Evolutionary conservation across 2,888 invertebrate genomes (phyloP), one percentile per base, ranked within the genome.

Genomic region (Heteromurus nitidus): DNA sequence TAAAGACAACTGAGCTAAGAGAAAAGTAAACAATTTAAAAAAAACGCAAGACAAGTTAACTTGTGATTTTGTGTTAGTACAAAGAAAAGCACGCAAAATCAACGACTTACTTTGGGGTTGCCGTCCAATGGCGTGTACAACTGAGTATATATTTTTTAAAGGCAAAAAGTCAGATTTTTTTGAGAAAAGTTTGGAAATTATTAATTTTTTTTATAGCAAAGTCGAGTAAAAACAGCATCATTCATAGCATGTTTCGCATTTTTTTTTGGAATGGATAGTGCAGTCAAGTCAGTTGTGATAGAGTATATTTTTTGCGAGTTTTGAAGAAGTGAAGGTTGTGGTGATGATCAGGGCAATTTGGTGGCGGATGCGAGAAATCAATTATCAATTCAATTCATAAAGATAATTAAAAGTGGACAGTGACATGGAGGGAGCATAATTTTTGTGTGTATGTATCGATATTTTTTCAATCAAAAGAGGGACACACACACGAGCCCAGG

Each of bases 71-170:
- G 36, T 16, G 55, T 55, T 73, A 67, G 26, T 68, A 77, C 62
- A 67, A 64, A 77, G 82, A 82, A 84, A 84, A 82, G 85, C 70
- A 72, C 72, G 79, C 82, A 77, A 82, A 79, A 79, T 84, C 68
- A 74, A 82, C 44, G 68, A 84, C 87, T 87, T 87, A 87, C 87
- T 87, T 87, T 87, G 50, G 85, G 85, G 81, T 82, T 84, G 77
- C 87, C 87, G 82, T 87, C 87, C 85, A 87, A 83, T 74, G 87
- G 87, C 64, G 87, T 86, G 84, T 87, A 87, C 85, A 87, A 85
- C 87, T 87, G 85, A 80, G 55, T 58, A 22, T 55, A 31, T 60
- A 53, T 20, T 55, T 53, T 36, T 65, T 65, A 28, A 28, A 36
- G 3, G n/a, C n/a, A 13, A 50, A n/a, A 50, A n/a, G 3, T 13